phyloP scores from a whole-genome alignment of 2,797 vertebrate genomes.

The Calcarius lapponicus region DNA sequence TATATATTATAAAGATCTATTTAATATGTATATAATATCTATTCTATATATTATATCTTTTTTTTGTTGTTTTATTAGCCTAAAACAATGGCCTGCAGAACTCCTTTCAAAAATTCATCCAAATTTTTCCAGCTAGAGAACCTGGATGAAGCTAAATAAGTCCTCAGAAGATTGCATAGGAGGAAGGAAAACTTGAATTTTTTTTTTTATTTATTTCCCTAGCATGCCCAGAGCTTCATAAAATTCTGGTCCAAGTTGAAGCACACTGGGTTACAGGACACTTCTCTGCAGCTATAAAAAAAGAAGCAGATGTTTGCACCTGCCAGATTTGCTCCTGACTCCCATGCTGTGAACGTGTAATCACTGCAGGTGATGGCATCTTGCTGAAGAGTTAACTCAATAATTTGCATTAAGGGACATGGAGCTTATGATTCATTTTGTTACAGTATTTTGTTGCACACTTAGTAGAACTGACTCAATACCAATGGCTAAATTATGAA shows the following conservation, averaged over 20 bases:
- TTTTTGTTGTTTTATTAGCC: background rate
- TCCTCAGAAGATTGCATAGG: background rate
- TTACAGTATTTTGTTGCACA: background rate
- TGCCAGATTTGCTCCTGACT: background rate
- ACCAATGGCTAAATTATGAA: constrained; percentile 45
- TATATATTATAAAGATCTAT: no score
- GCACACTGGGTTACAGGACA: background rate
- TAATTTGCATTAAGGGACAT: background rate
- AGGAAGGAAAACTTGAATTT: background rate
- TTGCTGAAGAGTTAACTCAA: background rate
- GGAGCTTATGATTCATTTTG: background rate
- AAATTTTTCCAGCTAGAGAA: background rate
- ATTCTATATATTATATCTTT: no score
- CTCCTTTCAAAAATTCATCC: background rate
- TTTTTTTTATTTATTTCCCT: no score
- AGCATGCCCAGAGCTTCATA: background rate
- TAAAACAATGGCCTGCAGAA: background rate
- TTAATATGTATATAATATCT: no score
- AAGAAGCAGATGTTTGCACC: background rate
- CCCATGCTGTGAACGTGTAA: background rate
- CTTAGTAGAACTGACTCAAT: background rate
- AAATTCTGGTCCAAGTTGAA: background rate
- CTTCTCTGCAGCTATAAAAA: background rate
- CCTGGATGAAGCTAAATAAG: background rate
- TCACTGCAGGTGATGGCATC: background rate